Base-by-base conservation (phyloP, 1,140 invertebrate genomes). In the Neodiprion virginianus region DNA sequence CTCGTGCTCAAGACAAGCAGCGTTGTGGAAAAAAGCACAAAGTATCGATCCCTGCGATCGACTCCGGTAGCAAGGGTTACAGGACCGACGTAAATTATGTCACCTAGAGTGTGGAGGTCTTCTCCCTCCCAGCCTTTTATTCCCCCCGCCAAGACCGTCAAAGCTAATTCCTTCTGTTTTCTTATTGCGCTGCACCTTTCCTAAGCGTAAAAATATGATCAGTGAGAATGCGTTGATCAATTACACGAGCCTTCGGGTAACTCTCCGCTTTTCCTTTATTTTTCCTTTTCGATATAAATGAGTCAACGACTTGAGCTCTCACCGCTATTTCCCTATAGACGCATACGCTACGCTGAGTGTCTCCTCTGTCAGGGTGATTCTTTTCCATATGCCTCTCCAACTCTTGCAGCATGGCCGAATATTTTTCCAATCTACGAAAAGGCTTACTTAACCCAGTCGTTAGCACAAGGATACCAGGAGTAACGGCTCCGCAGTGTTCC, bases 91-190 rank as follows among this genome's bases (percentile, higher is more conserved):
- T 96, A 93, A 75, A 96, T 89, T 21, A 96, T 94, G 76, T 95
- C 93, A 4, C 94, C 95, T 23, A 97, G 87, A 8, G 90, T 90
- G 11, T 89, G 89, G 21, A 96, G 84, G 81, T 95, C 96, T 78
- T 97, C 95, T n/a, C 96, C 96, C 84, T 98, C 96, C 96, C 97
- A 99, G 3, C 95, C 96, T 77, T 95, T 92, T n/a, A 99, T 95
- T 28, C 94, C 94, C 7, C 96, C 96, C 1, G 94, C 96, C 76
- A 99, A 90, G 61, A 99, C 96, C 89, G 99, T 97, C 66, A 98
- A 88, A 79, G 99, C 98, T 81, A 98, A 90, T 89, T 99, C 98
- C 87, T 98, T 98, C 84, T 98, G 96, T n/a, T 97, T 93, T 69
- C 98, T 90, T 28, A 95, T 92, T 47, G 94, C 92, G 72, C 94